Evolutionary conservation across 2,797 vertebrate species (phyloP), one percentile per base, ranked within the genome.

Genomic region (Passerculus sandwichensis): DNA sequence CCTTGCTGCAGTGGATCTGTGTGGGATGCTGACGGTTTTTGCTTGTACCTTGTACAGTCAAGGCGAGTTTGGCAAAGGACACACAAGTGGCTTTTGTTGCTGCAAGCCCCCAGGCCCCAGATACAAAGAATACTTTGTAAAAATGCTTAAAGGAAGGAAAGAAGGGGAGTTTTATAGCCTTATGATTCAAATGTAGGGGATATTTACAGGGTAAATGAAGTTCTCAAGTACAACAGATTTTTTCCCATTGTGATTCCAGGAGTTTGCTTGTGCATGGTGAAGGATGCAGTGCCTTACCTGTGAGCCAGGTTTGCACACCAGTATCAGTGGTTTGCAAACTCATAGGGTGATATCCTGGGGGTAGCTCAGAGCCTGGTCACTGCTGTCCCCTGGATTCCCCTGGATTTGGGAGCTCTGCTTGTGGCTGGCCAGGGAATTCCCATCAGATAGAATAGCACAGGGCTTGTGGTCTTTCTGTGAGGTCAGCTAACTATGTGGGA

Each of bases 321-420:
- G 0, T 3, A 2, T 29, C 82, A n/a, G 25, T 3, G 23, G 9
- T 5, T 0, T 17, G 23, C 16, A 26, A 2, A 40, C 30, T 59
- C 3, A 0, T 1, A 1, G 48, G 11, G 60, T 4, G 59, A 17
- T 53, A 4, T 30, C 45, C 27, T 2, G 48, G 30, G 27, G 27
- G 18, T 2, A 4, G 36, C 45, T 89, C 64, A 48, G 45, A 75
- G 38, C 50, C 50, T 36, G 34, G 60, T n/a, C 64, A 15, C 40
- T 40, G 3, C 75, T 57, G 51, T 45, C 18, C 44, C 53, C 15
- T 10, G 4, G 40, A 13, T 6, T 1, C 42, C 48, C 13, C 8
- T 54, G 54, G 54, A 5, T 6, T 6, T 13, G 57, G 44, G 53
- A 85, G 53, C 65, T 54, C 34, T 16, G 2, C 13, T 5, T 4